A percentile compares a stretch with the other conserved stretches of the same genome.
Evolutionary conservation across 2,113 vertebrate species (phyloP).

Genomic region (Pachypanchax playfairii): DNA sequence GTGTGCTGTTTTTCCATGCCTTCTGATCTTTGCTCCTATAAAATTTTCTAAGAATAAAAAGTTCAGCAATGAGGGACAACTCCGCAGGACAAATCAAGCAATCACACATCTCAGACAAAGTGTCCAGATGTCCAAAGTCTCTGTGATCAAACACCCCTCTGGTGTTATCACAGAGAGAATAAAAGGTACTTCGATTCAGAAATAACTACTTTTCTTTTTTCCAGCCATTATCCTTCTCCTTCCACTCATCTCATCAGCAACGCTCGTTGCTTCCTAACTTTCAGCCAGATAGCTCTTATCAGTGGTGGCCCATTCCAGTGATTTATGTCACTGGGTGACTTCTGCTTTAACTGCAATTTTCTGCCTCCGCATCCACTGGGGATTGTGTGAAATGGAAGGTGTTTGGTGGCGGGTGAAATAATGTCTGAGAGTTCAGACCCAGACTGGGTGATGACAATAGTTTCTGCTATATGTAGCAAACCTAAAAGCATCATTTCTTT

Average conservation of each 20-base stretch:
- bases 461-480: slow-evolving; percentile 43
- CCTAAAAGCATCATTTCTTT: slow-evolving; percentile 11
- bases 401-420: slow-evolving; percentile 46
- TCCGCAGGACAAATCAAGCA: slow-evolving; percentile 13
- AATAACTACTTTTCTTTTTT: slow-evolving; percentile 40
- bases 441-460: slow-evolving; percentile 38
- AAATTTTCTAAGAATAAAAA: slow-evolving; percentile 14
- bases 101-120: slow-evolving; percentile 33
- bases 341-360: slow-evolving; percentile 61
- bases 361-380: slow-evolving; percentile 41
- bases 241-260: slow-evolving; percentile 23
- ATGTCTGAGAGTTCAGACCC: slow-evolving; percentile 1
- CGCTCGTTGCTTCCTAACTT: slow-evolving; percentile 44
- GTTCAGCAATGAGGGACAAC: slow-evolving; percentile 25
- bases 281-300: slow-evolving; percentile 61
- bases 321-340: slow-evolving; percentile 63
- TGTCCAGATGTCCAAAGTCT: slow-evolving; percentile 42
- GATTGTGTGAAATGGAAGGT: slow-evolving; percentile 34
- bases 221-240: slow-evolving; percentile 8
- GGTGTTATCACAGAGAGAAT: slow-evolving; percentile 27
- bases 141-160: slow-evolving; percentile 35
- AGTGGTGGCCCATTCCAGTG: slow-evolving; percentile 48
- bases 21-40: slow-evolving; percentile 25
- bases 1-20: slow-evolving; percentile 4
- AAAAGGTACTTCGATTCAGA: slow-evolving; percentile 51